A percentile compares a stretch with the other conserved stretches of the same genome.
phyloP scores from a whole-genome alignment of 2,888 invertebrate genomes.

The Diachrysia chrysitis region DNA sequence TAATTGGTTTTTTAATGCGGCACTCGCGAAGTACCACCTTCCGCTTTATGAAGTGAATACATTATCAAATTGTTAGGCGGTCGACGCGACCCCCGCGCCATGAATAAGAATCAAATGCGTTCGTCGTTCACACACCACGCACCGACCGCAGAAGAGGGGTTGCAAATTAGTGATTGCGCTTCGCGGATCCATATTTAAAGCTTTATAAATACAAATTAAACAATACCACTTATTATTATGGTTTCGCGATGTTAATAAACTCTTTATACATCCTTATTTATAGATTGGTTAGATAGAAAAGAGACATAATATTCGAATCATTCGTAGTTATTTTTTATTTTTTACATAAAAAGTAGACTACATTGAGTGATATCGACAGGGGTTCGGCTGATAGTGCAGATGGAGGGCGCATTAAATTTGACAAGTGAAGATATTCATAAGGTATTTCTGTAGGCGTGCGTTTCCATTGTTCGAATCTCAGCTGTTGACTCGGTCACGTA shows the following conservation, averaged over 20 bases:
- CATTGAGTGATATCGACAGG: constrained; percentile 64
- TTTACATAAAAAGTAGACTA: constrained; percentile 53
- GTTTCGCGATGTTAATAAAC: constrained; percentile 29
- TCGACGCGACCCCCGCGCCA: constrained; percentile 77
- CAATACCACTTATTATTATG: constrained; percentile 74
- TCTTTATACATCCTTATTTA: not conserved
- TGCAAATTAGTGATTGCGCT: constrained; percentile 83
- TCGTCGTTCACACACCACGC: constrained; percentile 75
- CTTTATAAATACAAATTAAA: constrained; percentile 83
- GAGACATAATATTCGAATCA: not conserved
- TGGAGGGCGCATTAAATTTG: constrained; percentile 76
- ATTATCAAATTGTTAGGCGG: constrained; percentile 88
- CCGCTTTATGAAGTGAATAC: constrained; percentile 89
- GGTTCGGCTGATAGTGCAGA: constrained; percentile 70
- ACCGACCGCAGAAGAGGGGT: constrained; percentile 74
- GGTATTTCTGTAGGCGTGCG: constrained; percentile 49
- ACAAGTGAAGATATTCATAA: constrained; percentile 78
- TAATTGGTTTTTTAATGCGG: constrained; percentile 89
- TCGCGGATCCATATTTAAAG: constrained; percentile 78
- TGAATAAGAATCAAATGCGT: constrained; percentile 88
- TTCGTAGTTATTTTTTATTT: constrained; percentile 24
- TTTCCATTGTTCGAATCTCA: constrained; percentile 42
- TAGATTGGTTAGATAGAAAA: not conserved
- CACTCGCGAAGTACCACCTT: constrained; percentile 87
- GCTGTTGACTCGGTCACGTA: not conserved